A percentile compares a stretch with the other conserved stretches of the same genome.
phyloP scores from a whole-genome alignment of 1,140 invertebrate species.

The Drosophila arawakana region DNA sequence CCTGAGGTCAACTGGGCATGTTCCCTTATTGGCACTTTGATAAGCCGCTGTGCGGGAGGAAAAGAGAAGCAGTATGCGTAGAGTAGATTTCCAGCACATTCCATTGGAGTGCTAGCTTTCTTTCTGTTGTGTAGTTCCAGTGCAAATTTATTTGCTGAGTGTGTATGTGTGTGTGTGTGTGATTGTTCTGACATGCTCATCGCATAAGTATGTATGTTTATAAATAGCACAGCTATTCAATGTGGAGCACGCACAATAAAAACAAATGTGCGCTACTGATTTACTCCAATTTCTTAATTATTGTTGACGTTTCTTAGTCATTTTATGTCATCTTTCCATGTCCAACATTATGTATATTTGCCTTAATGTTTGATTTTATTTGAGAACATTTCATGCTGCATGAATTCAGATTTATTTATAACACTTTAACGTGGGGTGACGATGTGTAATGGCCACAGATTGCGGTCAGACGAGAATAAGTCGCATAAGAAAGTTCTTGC shows the following conservation, averaged over 20 bases:
- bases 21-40: slow-evolving; percentile 35
- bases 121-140: slow-evolving; percentile 1
- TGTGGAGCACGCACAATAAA: slow-evolving; percentile 48
- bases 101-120: slow-evolving; percentile 3
- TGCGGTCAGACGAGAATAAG: slow-evolving; percentile 52
- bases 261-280: slow-evolving; percentile 52
- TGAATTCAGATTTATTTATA: slow-evolving; percentile 53
- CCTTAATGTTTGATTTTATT: slow-evolving; percentile 24
- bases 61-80: slow-evolving; percentile 7
- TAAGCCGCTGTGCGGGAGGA: slow-evolving; percentile 36
- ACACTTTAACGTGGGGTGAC: slow-evolving; percentile 41
- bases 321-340: slow-evolving; percentile 59
- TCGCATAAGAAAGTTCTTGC: slow-evolving; percentile 52
- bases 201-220: slow-evolving; percentile 1
- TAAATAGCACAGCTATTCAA: slow-evolving; percentile 39
- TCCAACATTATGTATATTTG: slow-evolving; percentile 28
- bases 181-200: background rate
- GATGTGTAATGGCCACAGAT: slow-evolving; percentile 60
- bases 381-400: slow-evolving; percentile 15
- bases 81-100: background rate
- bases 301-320: slow-evolving; percentile 54
- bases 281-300: slow-evolving; percentile 62
- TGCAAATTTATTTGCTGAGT: background rate
- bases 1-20: slow-evolving; percentile 23
- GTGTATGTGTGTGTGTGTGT: no score